Base-by-base conservation (phyloP, 2,888 invertebrate species). In the Sphinx pinastri region DNA sequence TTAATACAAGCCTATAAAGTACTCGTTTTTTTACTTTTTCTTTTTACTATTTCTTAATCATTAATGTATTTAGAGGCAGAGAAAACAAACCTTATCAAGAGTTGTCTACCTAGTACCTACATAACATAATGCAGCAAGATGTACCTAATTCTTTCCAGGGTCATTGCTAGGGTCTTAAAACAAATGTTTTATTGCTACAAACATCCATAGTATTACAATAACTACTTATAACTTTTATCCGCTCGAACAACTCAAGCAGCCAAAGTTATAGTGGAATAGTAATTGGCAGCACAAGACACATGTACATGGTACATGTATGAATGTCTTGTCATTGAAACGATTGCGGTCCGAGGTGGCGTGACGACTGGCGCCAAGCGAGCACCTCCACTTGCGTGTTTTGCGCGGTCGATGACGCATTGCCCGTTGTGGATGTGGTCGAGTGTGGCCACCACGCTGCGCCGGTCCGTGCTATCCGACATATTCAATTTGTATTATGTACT, bases 381-480 rank as follows among this genome's bases (percentile, higher is more conserved):
- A 38, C 47, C 68, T 38, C 45, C 68, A 60, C 63, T 75, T 70
- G 77, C 77, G 77, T 81, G 78, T 71, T 68, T 63, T 70, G 68
- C 68, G 70, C 76, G 77, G 77, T 78, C 78, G 79, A 77, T 79
- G 78, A 79, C 70, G 70, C 67, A 67, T 67, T 55, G 51, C 49
- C 55, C 57, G 45, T 45, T 45, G 63, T 73, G 72, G 71, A 60
- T 60, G 69, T 68, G 55, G 72, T 69, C 69, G 72, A 54, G 54
- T 54, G 55, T 19, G 55, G 13, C 51, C 51, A 19, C 55, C 55
- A 19, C 16, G 54, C 54, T 16, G 38, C 38, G 38, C 38, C 38
- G 38, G 7, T 38, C 38, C 38, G 38, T 38, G 38, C 52, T 72
- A 71, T 58, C 11, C 57, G 49, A 66, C 45, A 57, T 25, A 57